Conservation (phyloP, 2,113 vertebrate genomes). For the Rhabdomys dilectus region DNA sequence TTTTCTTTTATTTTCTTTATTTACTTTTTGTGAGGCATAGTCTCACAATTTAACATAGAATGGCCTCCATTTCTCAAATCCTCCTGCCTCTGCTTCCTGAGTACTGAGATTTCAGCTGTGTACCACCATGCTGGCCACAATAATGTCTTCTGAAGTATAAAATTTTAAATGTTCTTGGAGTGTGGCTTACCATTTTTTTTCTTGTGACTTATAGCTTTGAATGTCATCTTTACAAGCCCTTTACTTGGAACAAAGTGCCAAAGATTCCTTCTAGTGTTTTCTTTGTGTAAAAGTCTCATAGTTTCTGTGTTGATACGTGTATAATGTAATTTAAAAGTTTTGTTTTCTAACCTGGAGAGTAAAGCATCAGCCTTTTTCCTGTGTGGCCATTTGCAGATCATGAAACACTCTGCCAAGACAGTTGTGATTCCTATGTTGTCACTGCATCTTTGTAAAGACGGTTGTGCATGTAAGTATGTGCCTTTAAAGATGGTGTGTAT, state of each 20-base stretch:
- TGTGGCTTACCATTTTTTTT: neutral
- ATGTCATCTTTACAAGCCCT: neutral
- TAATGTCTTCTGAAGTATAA: neutral
- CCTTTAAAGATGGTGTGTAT: neutral
- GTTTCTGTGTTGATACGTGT: neutral
- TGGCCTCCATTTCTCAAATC: neutral
- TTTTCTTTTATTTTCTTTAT: neutral
- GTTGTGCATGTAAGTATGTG: neutral
- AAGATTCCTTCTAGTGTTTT: neutral
- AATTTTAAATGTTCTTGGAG: neutral
- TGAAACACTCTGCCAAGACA: neutral
- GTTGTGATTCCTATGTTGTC: neutral
- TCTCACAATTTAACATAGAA: neutral
- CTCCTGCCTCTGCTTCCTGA: neutral
- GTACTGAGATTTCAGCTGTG: neutral
- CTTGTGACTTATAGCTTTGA: neutral
- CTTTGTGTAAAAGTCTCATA: neutral
- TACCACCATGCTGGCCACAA: neutral
- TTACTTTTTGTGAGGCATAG: neutral
- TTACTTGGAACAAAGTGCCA: neutral
- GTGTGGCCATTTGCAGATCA: neutral
- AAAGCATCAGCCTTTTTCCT: neutral
- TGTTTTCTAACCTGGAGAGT: neutral
- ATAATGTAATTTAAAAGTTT: neutral
- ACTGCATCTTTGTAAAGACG: neutral